Percentiles rank a stretch among this genome's conserved stretches.
phyloP scores from a whole-genome alignment of 2,113 vertebrate species.

The Andinoacara biseriatus region DNA sequence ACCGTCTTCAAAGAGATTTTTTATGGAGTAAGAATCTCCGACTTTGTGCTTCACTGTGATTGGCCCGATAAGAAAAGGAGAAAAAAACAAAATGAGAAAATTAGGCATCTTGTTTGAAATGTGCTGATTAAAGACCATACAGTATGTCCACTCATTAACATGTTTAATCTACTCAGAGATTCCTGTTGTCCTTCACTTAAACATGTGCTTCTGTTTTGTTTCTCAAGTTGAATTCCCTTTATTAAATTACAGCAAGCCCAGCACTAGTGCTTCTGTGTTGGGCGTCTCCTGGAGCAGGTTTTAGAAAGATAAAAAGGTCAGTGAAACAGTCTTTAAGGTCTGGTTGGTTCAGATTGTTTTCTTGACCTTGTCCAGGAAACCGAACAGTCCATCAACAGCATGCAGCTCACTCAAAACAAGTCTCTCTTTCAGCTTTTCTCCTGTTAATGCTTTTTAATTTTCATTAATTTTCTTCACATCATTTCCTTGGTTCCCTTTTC shows the following conservation, averaged over 20 bases:
- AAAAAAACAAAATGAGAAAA: neutral
- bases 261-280: neutral
- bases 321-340: neutral
- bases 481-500: neutral
- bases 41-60: neutral
- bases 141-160: too few species aligned
- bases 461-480: neutral
- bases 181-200: neutral
- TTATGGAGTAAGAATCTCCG: neutral
- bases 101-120: neutral
- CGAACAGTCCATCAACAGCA: neutral
- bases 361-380: neutral
- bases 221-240: neutral
- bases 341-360: slow-evolving; percentile 17
- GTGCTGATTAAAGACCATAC: too few species aligned
- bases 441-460: neutral
- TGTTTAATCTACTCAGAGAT: neutral
- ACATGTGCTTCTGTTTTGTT: neutral
- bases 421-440: neutral
- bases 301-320: neutral
- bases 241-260: neutral
- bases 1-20: neutral
- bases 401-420: neutral
- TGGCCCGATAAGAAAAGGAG: neutral
- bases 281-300: neutral